phyloP scores from a whole-genome alignment of 2,888 invertebrate species.

The Gastrophysa polygoni region DNA sequence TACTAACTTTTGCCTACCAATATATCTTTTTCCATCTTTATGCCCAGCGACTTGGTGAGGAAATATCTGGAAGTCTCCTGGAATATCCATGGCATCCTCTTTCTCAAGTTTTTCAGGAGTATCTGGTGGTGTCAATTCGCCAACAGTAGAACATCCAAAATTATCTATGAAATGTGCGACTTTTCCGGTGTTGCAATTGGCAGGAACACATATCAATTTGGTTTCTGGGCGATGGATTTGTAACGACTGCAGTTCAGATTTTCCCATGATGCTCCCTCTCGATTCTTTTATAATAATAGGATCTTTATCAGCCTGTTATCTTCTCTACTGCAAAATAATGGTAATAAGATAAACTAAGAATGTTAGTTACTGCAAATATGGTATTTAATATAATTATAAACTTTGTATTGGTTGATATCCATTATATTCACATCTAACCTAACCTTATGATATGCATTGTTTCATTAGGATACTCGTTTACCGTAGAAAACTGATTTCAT shows the following conservation, averaged over 20 bases:
- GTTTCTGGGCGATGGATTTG: constrained; percentile 42
- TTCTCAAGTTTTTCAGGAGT: constrained; percentile 2
- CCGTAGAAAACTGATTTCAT: no score
- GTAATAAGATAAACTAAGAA: no score
- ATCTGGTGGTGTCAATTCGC: not conserved
- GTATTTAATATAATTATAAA: no score
- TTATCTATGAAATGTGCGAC: constrained; percentile 24
- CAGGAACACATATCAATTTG: constrained; percentile 35
- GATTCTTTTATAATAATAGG: not conserved
- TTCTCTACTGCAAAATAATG: constrained; percentile 16
- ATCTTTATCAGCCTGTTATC: constrained; percentile 20
- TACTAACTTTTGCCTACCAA: constrained; percentile 60
- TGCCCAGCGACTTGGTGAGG: constrained; percentile 73
- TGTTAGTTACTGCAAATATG: no score
- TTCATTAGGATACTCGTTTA: no score
- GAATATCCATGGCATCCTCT: constrained; percentile 12
- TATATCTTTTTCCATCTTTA: constrained; percentile 61
- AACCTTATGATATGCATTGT: no score
- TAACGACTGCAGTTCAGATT: constrained; percentile 47
- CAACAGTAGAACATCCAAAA: constrained; percentile 17
- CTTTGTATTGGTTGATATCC: no score
- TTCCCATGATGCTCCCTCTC: constrained; percentile 40
- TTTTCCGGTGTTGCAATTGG: constrained; percentile 33
- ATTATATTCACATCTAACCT: no score
- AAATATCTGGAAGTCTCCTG: constrained; percentile 47